Evolutionary conservation across 2,888 invertebrate species (phyloP), one percentile per base, ranked within the genome.

Genomic region (Leptarthrus brevirostris): DNA sequence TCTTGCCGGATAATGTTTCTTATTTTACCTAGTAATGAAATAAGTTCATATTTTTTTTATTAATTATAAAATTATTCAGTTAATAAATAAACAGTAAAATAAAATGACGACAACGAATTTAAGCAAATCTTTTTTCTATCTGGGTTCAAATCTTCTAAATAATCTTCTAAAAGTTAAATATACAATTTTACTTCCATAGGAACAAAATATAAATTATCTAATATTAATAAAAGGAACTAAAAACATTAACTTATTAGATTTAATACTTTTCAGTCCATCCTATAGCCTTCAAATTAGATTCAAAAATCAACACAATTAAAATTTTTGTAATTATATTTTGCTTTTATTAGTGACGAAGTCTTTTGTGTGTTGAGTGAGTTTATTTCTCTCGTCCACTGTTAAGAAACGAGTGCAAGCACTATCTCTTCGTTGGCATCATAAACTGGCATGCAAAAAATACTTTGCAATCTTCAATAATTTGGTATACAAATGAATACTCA

Each of bases 401-500:
- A n/a, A n/a, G n/a, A n/a, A n/a, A n/a, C n/a, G n/a, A n/a, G n/a
- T 53, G 40, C 6, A 40, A 40, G 12, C 40, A 40, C 40, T n/a
- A 6, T 40, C 30, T 26, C 54, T 54, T 24, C 54, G 26, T 54
- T 54, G 5, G 54, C 54, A 24, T 54, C 26, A 14, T 54, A 20
- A 3, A 26, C 24, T 26, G 54, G 54, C n/a, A 26, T 54, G 14
- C 54, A 54, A 54, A 54, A 14, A 54, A 54, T 54, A 54, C 16
- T 54, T 12, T 26, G 54, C 54, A 26, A 54, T 54, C 26, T 54
- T 54, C 14, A 54, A 22, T 26, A 54, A 14, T 24, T 54, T 26
- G 6, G 54, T 26, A 16, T 54, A 26, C 26, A 54, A 54, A 54
- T 26, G n/a, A 6, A 26, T 26, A 54, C 26, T 54, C 6, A 26